phyloP scores from a whole-genome alignment of 2,888 invertebrate genomes.

The Rhamphomyia laevipes region DNA sequence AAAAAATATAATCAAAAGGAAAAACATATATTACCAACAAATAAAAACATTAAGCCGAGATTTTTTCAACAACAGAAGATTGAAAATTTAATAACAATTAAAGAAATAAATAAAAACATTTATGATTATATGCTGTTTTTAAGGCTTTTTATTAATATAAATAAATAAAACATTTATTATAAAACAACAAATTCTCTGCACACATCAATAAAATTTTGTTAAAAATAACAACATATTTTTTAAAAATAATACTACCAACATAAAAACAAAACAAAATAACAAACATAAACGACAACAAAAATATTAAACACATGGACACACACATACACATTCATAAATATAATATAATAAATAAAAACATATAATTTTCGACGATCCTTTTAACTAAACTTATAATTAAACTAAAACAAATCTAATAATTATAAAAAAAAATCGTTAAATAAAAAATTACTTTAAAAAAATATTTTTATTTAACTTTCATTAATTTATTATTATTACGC shows the following conservation, averaged over 20 bases:
- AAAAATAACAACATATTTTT: not conserved
- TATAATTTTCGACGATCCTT: slow-evolving; percentile 31
- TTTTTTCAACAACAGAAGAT: slow-evolving; percentile 8
- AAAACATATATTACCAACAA: slow-evolving; percentile 17
- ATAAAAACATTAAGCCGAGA: slow-evolving; percentile 14
- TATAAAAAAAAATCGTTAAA: too few species aligned
- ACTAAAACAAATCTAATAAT: slow-evolving; percentile 17
- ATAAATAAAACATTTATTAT: too few species aligned
- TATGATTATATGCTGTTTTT: not conserved
- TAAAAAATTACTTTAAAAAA: too few species aligned
- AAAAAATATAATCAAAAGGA: slow-evolving; percentile 9
- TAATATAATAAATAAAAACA: slow-evolving; percentile 20
- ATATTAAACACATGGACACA: too few species aligned
- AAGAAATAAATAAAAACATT: not conserved
- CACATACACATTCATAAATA: slow-evolving; percentile 5
- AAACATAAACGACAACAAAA: too few species aligned
- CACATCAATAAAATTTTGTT: too few species aligned
- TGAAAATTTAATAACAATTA: not conserved
- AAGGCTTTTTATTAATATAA: not conserved
- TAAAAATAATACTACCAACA: not conserved
- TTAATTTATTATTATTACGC: not conserved
- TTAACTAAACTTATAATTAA: slow-evolving; percentile 24
- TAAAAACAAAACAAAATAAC: not conserved
- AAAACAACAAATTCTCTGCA: too few species aligned
- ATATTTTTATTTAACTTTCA: not conserved